Evolutionary conservation across 2,888 invertebrate genomes (phyloP).

Genomic region (Tetragonula carbonaria): DNA sequence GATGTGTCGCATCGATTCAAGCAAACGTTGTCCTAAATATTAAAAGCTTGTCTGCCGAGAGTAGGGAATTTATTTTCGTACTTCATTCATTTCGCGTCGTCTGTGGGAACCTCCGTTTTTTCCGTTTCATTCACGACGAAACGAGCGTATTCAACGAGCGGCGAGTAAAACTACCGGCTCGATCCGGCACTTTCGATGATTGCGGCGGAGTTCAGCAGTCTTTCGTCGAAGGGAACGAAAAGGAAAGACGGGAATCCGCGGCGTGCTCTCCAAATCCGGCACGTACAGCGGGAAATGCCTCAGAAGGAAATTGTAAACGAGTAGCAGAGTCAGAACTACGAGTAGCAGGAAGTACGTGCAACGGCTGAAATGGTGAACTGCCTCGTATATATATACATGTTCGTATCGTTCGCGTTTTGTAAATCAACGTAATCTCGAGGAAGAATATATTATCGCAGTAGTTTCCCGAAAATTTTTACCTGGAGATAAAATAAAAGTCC

Average conservation of each 20-base stretch:
- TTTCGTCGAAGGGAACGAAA: constrained; percentile 22
- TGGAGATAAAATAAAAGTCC: too few relatives aligned
- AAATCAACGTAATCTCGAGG: background rate
- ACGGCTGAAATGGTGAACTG: background rate
- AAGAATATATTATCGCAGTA: too few relatives aligned
- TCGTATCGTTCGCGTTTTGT: background rate
- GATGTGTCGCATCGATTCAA: too few relatives aligned
- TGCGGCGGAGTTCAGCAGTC: background rate
- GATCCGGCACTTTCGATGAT: constrained; percentile 21
- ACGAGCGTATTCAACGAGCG: background rate
- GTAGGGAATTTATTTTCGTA: too few relatives aligned
- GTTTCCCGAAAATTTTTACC: too few relatives aligned
- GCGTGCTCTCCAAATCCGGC: constrained; percentile 40
- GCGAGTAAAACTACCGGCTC: background rate
- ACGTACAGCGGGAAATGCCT: constrained; percentile 13
- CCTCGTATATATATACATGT: background rate
- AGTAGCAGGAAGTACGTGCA: constrained; percentile 16
- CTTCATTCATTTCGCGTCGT: too few relatives aligned
- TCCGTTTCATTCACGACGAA: background rate
- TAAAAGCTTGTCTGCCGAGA: too few relatives aligned
- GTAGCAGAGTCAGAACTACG: background rate
- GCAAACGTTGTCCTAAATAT: too few relatives aligned
- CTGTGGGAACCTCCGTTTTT: background rate
- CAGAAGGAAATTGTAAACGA: constrained; percentile 42
- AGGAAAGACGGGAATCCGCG: constrained; percentile 25